phyloP scores from a whole-genome alignment of 2,797 vertebrate genomes.

The Heteromormyrus szaboi region DNA sequence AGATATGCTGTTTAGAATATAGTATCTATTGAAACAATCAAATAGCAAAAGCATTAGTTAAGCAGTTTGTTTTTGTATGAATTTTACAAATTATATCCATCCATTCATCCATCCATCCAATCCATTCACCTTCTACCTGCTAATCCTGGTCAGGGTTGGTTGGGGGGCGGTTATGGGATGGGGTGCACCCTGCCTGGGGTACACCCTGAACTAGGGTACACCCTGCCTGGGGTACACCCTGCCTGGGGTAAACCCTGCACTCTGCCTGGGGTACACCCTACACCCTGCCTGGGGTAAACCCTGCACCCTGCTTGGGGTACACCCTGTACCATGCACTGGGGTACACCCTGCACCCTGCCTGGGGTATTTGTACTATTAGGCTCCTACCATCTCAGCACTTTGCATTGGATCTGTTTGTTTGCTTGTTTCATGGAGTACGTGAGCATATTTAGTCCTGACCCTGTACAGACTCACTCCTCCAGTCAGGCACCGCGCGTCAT shows the following conservation, averaged over 20 bases:
- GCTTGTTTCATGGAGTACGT: neutral
- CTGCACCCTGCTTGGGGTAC: neutral
- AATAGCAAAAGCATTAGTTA: neutral
- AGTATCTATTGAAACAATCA: neutral
- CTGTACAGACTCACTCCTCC: neutral
- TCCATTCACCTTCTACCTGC: neutral
- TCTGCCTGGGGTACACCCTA: neutral
- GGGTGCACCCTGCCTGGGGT: neutral
- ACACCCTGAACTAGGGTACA: too few relatives aligned
- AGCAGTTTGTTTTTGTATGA: neutral
- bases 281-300: neutral
- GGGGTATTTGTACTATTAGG: conserved; percentile 44
- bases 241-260: neutral
- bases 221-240: too few relatives aligned
- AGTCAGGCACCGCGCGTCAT: neutral
- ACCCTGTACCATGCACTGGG: neutral
- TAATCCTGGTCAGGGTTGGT: neutral
- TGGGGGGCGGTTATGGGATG: neutral
- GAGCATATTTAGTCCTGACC: neutral
- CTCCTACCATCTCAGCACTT: conserved; percentile 64
- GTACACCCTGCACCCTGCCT: neutral
- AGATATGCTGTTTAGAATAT: neutral
- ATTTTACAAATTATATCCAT: neutral
- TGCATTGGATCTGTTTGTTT: neutral
- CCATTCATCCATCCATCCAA: neutral